Conservation (phyloP, 2,888 invertebrate species). For the Helicoverpa assulta region DNA sequence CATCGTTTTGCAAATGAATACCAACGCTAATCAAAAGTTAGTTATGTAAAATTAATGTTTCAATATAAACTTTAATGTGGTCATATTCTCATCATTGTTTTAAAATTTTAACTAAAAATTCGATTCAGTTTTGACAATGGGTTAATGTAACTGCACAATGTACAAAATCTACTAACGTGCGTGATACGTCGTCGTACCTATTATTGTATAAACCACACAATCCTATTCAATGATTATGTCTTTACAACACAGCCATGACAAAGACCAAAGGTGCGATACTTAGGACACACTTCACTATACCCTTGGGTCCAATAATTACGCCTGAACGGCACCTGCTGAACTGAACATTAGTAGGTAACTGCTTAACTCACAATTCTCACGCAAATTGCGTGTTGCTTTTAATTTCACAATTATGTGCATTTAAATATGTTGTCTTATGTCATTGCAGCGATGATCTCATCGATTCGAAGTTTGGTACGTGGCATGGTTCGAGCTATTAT, state of each 20-base stretch:
- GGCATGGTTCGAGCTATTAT: constrained; percentile 74
- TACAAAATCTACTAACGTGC: not conserved
- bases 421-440: constrained; percentile 62
- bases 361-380: constrained; percentile 15
- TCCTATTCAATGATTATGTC: constrained; percentile 1
- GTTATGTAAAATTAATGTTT: not conserved
- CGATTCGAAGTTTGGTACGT: constrained; percentile 64
- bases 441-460: constrained; percentile 80
- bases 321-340: constrained; percentile 15
- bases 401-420: constrained; percentile 52
- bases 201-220: not conserved
- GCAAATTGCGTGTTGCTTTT: constrained; percentile 36
- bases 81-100: no score
- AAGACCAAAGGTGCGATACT: constrained; percentile 12
- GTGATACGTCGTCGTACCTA: no score
- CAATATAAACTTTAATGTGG: no score
- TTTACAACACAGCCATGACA: not conserved
- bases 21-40: not conserved
- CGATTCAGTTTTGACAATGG: not conserved
- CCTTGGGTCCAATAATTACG: constrained; percentile 37
- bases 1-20: not conserved
- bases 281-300: constrained; percentile 16
- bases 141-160: not conserved
- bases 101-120: no score
- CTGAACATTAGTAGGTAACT: constrained; percentile 24